phyloP scores from a whole-genome alignment of 2,797 vertebrate species.

The Sternotherus odoratus region DNA sequence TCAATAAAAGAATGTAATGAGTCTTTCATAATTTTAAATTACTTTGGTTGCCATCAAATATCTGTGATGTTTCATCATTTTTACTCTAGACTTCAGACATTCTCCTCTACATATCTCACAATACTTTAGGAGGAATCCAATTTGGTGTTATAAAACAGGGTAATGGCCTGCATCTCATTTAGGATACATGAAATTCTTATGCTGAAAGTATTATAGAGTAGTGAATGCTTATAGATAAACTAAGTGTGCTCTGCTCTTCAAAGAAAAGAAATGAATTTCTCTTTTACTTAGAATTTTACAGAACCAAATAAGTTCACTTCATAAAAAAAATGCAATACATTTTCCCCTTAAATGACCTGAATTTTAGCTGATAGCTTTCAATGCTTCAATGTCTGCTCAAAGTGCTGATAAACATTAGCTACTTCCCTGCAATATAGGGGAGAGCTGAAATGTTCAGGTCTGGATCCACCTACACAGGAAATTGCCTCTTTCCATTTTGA shows the following conservation, averaged over 20 bases:
- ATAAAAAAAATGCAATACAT: not conserved
- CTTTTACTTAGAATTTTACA: not conserved
- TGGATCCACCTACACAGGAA: constrained; percentile 39
- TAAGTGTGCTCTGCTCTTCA: not conserved
- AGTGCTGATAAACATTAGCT: constrained; percentile 11
- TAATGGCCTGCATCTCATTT: not conserved
- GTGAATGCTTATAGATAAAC: not conserved
- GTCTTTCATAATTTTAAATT: not conserved
- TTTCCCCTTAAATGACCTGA: constrained; percentile 9
- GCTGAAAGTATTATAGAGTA: not conserved
- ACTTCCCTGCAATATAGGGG: constrained; percentile 19
- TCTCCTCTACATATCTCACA: not conserved
- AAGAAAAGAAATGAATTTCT: not conserved
- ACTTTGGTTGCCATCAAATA: not conserved
- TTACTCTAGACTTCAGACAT: not conserved
- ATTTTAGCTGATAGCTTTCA: constrained; percentile 3
- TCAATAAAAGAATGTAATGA: fast-evolving
- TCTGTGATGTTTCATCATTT: not conserved
- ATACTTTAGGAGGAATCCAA: not conserved
- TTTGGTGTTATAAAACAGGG: not conserved
- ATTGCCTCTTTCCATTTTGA: constrained; percentile 53
- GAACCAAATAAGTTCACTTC: not conserved
- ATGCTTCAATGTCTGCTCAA: not conserved
- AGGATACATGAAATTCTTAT: not conserved
- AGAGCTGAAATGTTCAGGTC: constrained; percentile 38